Evolutionary conservation across 1,140 invertebrate genomes (phyloP), one percentile per base, ranked within the genome.

Genomic region (Zaprionus ghesquierei): DNA sequence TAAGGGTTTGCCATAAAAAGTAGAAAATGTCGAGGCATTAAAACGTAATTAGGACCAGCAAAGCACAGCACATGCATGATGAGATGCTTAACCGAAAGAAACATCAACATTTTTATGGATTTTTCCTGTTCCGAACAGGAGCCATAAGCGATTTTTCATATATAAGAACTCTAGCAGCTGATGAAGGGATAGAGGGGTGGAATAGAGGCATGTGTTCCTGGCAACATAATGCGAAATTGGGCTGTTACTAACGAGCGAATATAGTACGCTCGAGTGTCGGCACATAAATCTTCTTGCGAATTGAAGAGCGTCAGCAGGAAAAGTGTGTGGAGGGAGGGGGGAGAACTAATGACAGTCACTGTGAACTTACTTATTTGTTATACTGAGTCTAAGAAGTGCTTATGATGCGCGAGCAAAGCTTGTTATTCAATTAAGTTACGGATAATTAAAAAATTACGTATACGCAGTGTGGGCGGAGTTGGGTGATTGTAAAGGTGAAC

Each of bases 21-120:
- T 55, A 27, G 46, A 27, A 60, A 44, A 64, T 64, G 55, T 29
- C 23, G 31, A 23, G 55, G 49, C 55, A 71, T 75, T 71, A 75
- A 75, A 65, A 65, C 71, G 68, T 75, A 72, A 72, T 72, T 72
- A 72, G 69, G 69, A 15, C 60, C 53, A 65, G 22, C 31, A 35
- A 27, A 9, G 46, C n/a, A 33, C 18, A 18, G 18, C 6, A 41
- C 5, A 2, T 29, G 15, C 5, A 50, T 5, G n/a, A 23, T 6
- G 5, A 50, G 61, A 20, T 54, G 44, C 44, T 53, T 58, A 59
- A 41, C 54, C 54, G 35, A 35, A 22, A 44, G 54, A 51, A 60
- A 54, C 63, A 68, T 68, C 20, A 59, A 60, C 70, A 56, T 55
- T 61, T 68, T 69, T 73, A 73, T 73, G 50, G 70, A 25, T 20